A percentile compares a stretch with the other conserved stretches of the same genome.
These are phyloP conservation scores for Mamestra brassicae DNA, from an alignment of 2,888 invertebrate species.

Conservation along the genomic window DNA sequence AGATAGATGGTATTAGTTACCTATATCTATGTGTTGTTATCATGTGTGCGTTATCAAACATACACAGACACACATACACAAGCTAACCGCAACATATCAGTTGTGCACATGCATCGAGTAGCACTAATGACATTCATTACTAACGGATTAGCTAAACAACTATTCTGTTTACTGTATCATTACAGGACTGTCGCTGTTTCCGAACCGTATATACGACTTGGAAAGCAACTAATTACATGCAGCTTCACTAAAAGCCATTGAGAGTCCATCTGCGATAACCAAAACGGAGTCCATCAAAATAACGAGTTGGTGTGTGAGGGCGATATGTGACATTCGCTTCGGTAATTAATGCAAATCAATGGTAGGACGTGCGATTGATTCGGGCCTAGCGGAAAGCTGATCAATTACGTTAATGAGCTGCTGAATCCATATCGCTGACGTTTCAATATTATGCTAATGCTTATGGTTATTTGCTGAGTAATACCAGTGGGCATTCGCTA, in stretches of 20 bases:
- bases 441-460: conserved; percentile 87
- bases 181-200: conserved; percentile 33
- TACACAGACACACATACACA: conserved; percentile 16
- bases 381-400: conserved; percentile 87
- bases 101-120: conserved; percentile 47
- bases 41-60: conserved; percentile 42
- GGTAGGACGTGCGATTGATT: conserved; percentile 87
- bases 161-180: conserved; percentile 53
- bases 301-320: conserved; percentile 82
- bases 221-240: conserved; percentile 43
- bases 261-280: conserved; percentile 55
- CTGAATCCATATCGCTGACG: conserved; percentile 87
- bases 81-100: conserved; percentile 39
- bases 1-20: conserved; percentile 82
- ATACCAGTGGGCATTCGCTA: conserved; percentile 66
- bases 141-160: conserved; percentile 56
- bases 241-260: conserved; percentile 58
- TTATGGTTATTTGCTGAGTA: conserved; percentile 82
- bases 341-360: conserved; percentile 90
- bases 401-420: conserved; percentile 90
- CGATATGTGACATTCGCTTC: conserved; percentile 85
- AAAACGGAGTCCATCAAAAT: conserved; percentile 83
- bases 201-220: conserved; percentile 38
- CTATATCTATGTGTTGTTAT: conserved; percentile 59
- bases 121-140: conserved; percentile 63